Conservation (phyloP, 2,113 vertebrate species). For the Chionis minor region DNA sequence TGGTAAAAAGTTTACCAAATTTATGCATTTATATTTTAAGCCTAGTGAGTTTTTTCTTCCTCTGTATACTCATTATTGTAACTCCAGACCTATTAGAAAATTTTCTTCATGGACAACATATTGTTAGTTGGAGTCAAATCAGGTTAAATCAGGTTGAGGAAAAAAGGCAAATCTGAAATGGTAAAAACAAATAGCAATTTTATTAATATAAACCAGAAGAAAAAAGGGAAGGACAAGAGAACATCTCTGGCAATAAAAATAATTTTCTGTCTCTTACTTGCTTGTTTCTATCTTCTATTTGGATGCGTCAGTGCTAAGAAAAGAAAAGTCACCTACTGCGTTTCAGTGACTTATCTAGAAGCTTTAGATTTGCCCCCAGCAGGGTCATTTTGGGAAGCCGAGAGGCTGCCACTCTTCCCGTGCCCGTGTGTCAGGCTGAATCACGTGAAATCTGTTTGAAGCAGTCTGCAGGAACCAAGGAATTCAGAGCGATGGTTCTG, state of each 20-base stretch:
- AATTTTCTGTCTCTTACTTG: neutral
- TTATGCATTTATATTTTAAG: neutral
- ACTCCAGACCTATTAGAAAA: neutral
- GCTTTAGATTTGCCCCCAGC: neutral
- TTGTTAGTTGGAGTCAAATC: neutral
- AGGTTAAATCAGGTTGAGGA: neutral
- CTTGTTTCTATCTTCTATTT: neutral
- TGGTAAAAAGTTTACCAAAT: neutral
- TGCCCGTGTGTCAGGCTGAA: neutral
- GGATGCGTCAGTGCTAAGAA: neutral
- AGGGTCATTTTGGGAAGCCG: neutral
- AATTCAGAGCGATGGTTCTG: neutral
- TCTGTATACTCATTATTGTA: neutral
- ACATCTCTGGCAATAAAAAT: neutral
- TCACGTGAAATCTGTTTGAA: rapidly evolving
- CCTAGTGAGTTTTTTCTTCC: neutral
- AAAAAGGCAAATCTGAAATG: neutral
- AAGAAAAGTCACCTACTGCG: neutral
- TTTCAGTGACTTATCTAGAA: neutral
- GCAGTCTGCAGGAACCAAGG: neutral
- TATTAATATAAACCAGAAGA: neutral
- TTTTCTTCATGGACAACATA: neutral
- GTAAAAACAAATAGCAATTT: neutral
- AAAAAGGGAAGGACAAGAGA: neutral
- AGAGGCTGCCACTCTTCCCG: neutral